Evolutionary conservation across 2,888 invertebrate genomes (phyloP), one percentile per base, ranked within the genome.

Genomic region (Calameuta idolon): DNA sequence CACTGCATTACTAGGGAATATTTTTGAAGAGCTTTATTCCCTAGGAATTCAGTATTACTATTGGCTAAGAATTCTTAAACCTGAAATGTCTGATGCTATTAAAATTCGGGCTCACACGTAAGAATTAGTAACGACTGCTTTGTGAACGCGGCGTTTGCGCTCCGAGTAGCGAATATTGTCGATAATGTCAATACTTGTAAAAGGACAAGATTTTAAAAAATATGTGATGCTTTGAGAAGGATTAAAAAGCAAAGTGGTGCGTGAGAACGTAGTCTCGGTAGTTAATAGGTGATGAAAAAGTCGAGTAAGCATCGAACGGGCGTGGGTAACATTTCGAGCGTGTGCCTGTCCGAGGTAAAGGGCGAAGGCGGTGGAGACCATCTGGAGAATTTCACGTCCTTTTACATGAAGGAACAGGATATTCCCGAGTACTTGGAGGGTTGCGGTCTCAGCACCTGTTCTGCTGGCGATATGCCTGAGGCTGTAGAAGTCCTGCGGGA

Each of bases 401-500:
- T 87, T 85, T 89, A 88, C 85, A 90, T 90, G 90, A 91, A 91
- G 89, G 91, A 91, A 82, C 91, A 91, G 79, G 91, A 91, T 80
- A 91, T 91, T 76, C 91, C 91, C 23, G 91, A 91, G 79, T 91
- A 90, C 79, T 81, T 91, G 80, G 91, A 91, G 84, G 90, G 90
- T 81, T 91, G 91, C 82, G 91, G 91, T 80, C 79, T 89, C 79
- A 89, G 89, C 79, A 85, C 90, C 80, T 90, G 90, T 81, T 89
- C 90, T 40, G 85, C 87, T 79, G 85, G 80, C 80, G 92, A 92
- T 35, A 92, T 92, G 91, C 92, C 92, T 15, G 92, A 92, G 81
- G 90, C 91, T 34, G 86, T 88, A 40, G 91, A 92, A 12, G 83
- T 84, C 1, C 79, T 86, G 69, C 33, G 78, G 11, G 78, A 78